Conservation (phyloP, 1,140 invertebrate genomes). For the Steinernema khuongi region DNA sequence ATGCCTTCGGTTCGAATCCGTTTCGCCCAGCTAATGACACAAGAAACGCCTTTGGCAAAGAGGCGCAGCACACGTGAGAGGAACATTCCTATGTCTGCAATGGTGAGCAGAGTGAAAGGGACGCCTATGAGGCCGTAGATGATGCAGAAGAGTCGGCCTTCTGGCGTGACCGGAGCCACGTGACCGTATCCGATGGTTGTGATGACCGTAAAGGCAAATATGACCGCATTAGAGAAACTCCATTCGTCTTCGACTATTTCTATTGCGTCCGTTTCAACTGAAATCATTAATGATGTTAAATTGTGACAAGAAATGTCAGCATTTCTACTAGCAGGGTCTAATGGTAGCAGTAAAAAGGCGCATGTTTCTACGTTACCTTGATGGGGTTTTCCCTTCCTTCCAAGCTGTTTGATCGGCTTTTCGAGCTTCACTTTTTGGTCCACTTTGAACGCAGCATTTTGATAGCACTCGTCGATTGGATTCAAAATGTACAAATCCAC, state of each 20-base stretch:
- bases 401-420: neutral
- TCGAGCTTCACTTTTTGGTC: neutral
- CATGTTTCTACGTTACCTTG: conserved; percentile 18
- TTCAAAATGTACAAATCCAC: conserved; percentile 25
- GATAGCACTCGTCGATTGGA: conserved; percentile 29
- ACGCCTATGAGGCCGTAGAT: conserved; percentile 51
- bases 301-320: no score
- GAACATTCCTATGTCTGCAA: conserved; percentile 51
- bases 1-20: neutral
- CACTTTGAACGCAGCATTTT: conserved; percentile 1
- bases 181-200: conserved; percentile 60
- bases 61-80: conserved; percentile 35
- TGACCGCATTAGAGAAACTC: conserved; percentile 35
- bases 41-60: conserved; percentile 13
- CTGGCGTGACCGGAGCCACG: conserved; percentile 61
- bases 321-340: no score
- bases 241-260: conserved; percentile 23
- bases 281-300: neutral
- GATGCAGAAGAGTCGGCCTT: conserved; percentile 47
- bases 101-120: conserved; percentile 47
- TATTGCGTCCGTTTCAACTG: conserved; percentile 21
- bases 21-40: neutral
- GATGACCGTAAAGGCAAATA: conserved; percentile 39
- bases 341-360: no score
- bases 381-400: conserved; percentile 4